phyloP scores from a whole-genome alignment of 1,140 invertebrate species.

The Drosophila erecta region DNA sequence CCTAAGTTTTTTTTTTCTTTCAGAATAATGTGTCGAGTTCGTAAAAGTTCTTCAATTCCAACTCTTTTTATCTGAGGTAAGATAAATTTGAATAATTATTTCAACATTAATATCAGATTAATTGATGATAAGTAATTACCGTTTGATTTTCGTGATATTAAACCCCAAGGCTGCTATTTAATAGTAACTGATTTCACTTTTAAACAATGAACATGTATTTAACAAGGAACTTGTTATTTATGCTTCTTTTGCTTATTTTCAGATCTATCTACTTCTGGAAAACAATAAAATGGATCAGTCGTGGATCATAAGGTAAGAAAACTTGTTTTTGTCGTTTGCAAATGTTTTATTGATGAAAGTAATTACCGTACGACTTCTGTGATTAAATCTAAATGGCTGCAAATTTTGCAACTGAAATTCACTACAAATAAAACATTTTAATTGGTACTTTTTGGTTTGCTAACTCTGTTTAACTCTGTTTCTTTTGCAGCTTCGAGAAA shows the following conservation, averaged over 20 bases:
- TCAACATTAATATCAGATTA: not conserved
- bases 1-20: constrained; percentile 4
- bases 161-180: constrained; percentile 67
- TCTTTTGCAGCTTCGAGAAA: not conserved
- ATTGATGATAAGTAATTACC: constrained; percentile 72
- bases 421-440: not conserved
- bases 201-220: not conserved
- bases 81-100: not conserved
- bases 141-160: constrained; percentile 69
- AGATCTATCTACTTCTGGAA: not conserved
- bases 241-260: not conserved
- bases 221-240: not conserved
- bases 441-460: too few species aligned
- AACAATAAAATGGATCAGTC: too few species aligned
- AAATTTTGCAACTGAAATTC: constrained; percentile 69
- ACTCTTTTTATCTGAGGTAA: not conserved
- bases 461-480: not conserved
- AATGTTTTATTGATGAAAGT: constrained; percentile 53
- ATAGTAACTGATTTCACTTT: constrained; percentile 64
- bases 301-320: constrained; percentile 13
- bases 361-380: constrained; percentile 77
- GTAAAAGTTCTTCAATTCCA: not conserved
- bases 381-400: constrained; percentile 73
- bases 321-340: not conserved
- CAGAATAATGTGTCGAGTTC: not conserved